Percentiles rank a stretch among this genome's conserved stretches.
Conservation (phyloP, 1,140 invertebrate genomes). For the Muscidifurax raptorellus region DNA sequence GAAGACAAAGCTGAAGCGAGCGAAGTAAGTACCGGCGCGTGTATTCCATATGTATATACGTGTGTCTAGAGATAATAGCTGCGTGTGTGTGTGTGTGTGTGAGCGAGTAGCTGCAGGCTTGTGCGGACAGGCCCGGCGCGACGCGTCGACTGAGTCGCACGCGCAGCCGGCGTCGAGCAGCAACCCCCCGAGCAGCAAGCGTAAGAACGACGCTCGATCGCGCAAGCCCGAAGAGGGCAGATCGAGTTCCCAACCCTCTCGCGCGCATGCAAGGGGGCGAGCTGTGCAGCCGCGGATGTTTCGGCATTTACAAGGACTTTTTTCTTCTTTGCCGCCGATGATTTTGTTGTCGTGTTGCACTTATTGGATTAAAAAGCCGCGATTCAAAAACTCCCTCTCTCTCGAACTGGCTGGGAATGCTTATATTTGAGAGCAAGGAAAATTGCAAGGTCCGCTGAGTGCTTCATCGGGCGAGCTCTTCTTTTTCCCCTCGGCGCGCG, state of each 20-base stretch:
- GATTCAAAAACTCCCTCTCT: neutral
- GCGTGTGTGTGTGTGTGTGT: conserved; percentile 52
- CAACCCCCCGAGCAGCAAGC: conserved; percentile 47
- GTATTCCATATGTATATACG: no score
- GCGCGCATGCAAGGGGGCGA: neutral
- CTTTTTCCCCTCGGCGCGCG: neutral
- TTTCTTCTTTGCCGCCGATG: no score
- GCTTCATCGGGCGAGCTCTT: neutral
- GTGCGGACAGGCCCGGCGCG: conserved; percentile 52
- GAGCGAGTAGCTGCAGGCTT: neutral
- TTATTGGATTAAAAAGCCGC: neutral
- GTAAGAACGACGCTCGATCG: neutral
- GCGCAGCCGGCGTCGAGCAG: conserved; percentile 53
- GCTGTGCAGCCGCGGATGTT: neutral
- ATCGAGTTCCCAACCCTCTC: conserved; percentile 21
- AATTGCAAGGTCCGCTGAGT: conserved; percentile 11
- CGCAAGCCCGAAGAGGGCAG: neutral
- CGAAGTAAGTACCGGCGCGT: no score
- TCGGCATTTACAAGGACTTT: neutral
- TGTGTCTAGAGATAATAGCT: neutral
- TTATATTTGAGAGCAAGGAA: neutral
- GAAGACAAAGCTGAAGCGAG: neutral
- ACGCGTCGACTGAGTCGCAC: conserved; percentile 57
- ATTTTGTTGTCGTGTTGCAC: no score
- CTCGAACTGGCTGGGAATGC: no score